Conservation (phyloP, 1,140 invertebrate species). For the Liolophura sinensis region DNA sequence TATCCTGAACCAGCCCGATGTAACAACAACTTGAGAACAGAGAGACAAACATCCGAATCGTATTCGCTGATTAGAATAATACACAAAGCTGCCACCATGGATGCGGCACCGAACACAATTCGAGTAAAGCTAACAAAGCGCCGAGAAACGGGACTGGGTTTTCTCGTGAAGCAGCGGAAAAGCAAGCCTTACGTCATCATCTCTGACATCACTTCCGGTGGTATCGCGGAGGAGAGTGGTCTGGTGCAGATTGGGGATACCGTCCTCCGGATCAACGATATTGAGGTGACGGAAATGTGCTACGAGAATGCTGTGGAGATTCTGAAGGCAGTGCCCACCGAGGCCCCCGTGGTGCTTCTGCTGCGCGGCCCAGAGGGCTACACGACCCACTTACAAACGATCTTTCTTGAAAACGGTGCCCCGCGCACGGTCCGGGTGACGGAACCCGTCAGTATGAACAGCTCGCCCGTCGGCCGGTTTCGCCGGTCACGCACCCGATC, state of each 20-base stretch:
- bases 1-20: too few relatives aligned
- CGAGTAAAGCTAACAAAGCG: constrained; percentile 47
- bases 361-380: constrained; percentile 45
- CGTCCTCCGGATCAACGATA: constrained; percentile 49
- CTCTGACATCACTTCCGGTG: constrained; percentile 40
- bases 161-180: constrained; percentile 43
- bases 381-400: constrained; percentile 46
- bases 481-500: constrained; percentile 28
- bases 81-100: not conserved
- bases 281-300: constrained; percentile 37
- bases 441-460: constrained; percentile 29
- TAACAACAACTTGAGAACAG: too few relatives aligned
- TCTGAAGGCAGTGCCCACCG: constrained; percentile 38
- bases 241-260: constrained; percentile 47
- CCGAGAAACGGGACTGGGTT: constrained; percentile 42
- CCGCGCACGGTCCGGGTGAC: constrained; percentile 44
- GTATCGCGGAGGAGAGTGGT: constrained; percentile 45
- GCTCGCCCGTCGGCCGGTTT: constrained; percentile 37
- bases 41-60: too few relatives aligned
- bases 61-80: too few relatives aligned
- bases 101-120: constrained; percentile 35
- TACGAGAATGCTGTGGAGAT: constrained; percentile 44
- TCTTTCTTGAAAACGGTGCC: constrained; percentile 42
- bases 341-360: constrained; percentile 36
- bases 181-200: constrained; percentile 42